Evolutionary conservation across 2,888 invertebrate genomes (phyloP).

Genomic region (Hetaerina titia): DNA sequence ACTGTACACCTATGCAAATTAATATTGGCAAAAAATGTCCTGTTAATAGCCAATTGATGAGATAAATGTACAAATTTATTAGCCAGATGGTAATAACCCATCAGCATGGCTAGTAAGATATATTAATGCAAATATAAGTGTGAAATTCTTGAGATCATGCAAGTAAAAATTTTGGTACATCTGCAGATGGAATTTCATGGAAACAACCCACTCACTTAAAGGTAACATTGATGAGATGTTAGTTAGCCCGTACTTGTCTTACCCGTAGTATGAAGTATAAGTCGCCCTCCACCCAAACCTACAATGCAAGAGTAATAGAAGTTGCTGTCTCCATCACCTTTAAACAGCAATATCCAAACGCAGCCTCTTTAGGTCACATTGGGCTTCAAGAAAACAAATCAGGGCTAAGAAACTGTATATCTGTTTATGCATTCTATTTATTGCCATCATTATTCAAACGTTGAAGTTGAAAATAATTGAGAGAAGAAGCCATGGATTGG

Average conservation of each 20-base stretch:
- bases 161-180: not conserved
- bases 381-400: conserved; percentile 64
- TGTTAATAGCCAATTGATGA: not conserved
- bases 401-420: conserved; percentile 45
- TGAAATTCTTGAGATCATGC: not conserved
- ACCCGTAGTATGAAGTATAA: conserved; percentile 50
- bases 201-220: not conserved
- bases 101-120: not conserved
- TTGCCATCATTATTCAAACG: not conserved
- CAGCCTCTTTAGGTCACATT: conserved; percentile 54
- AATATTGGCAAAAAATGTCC: not conserved
- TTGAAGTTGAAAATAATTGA: not conserved
- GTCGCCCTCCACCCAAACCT: conserved; percentile 65
- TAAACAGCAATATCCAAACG: conserved; percentile 45
- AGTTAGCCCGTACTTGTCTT: conserved; percentile 28
- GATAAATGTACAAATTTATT: not conserved
- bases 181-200: not conserved
- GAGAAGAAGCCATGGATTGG: not conserved
- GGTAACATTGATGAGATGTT: not conserved
- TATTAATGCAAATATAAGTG: not conserved
- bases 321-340: conserved; percentile 51
- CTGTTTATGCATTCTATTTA: not conserved
- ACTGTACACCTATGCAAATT: not conserved
- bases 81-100: not conserved
- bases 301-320: conserved; percentile 65